Percentiles rank a stretch among this genome's conserved stretches.
Conservation (phyloP, 92 coral and sea anemone species). For the Phenganax marumi region DNA sequence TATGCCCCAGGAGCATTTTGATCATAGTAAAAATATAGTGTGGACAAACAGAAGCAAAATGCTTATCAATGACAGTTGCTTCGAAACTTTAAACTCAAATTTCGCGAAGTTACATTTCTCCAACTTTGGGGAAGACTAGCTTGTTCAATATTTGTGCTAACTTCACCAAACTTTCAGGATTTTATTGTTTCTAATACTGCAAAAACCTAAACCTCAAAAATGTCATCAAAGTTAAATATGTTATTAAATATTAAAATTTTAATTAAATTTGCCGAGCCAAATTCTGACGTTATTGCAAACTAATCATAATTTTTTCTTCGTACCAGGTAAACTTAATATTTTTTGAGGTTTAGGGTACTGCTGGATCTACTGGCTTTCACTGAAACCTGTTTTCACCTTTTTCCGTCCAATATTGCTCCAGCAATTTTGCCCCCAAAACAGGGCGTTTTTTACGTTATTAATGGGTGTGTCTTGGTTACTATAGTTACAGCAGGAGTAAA, state of each 20-base stretch:
- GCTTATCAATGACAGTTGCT: background rate
- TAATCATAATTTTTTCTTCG: background rate
- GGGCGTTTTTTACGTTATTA: background rate
- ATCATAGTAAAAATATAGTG: background rate
- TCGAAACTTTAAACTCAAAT: background rate
- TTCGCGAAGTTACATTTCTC: background rate
- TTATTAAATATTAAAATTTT: background rate
- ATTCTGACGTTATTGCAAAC: background rate
- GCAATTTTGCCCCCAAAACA: background rate
- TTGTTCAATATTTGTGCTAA: background rate
- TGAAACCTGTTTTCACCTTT: background rate
- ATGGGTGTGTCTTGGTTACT: background rate
- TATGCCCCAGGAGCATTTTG: background rate
- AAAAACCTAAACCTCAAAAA: background rate
- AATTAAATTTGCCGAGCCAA: background rate
- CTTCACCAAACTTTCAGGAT: background rate
- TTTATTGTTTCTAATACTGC: background rate
- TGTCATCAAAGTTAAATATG: background rate
- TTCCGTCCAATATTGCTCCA: background rate
- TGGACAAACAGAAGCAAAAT: background rate
- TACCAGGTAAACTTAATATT: background rate
- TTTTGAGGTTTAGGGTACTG: background rate
- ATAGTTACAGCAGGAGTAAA: background rate
- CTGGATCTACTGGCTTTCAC: background rate
- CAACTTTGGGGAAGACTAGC: background rate